phyloP scores from a whole-genome alignment of 1,140 invertebrate species.

The Caerostris darwini region DNA sequence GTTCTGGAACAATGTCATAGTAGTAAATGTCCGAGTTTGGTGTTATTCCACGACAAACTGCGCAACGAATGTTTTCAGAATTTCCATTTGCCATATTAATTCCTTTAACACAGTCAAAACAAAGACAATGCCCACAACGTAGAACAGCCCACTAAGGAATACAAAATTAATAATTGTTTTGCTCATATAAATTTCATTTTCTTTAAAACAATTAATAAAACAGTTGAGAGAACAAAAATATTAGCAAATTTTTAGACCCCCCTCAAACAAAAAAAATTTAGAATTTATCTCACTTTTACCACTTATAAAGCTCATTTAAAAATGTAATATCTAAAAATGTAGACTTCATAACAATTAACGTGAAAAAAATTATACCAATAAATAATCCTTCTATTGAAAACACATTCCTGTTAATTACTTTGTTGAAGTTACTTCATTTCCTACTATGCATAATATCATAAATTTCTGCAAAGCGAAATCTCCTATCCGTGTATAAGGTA shows the following conservation, averaged over 20 bases:
- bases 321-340: too few relatives aligned
- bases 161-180: too few relatives aligned
- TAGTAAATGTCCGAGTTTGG: slow-evolving; percentile 84
- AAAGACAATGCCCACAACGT: slow-evolving; percentile 87
- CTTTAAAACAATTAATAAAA: slow-evolving; percentile 1
- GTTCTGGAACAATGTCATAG: slow-evolving; percentile 83
- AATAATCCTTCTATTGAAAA: too few relatives aligned
- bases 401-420: too few relatives aligned
- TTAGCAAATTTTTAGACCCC: not conserved
- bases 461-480: too few relatives aligned
- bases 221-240: not conserved
- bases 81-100: not conserved
- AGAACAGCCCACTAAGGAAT: slow-evolving; percentile 86
- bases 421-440: too few relatives aligned
- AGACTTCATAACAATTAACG: too few relatives aligned
- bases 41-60: slow-evolving; percentile 86
- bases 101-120: slow-evolving; percentile 84
- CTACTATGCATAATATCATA: too few relatives aligned
- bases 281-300: not conserved
- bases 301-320: too few relatives aligned
- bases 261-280: not conserved
- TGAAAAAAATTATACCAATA: too few relatives aligned
- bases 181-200: too few relatives aligned
- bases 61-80: slow-evolving; percentile 82
- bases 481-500: too few relatives aligned